Percentiles rank a stretch among this genome's conserved stretches.
Conservation (phyloP, 2,888 invertebrate species). For the Dasypogon diadema region DNA sequence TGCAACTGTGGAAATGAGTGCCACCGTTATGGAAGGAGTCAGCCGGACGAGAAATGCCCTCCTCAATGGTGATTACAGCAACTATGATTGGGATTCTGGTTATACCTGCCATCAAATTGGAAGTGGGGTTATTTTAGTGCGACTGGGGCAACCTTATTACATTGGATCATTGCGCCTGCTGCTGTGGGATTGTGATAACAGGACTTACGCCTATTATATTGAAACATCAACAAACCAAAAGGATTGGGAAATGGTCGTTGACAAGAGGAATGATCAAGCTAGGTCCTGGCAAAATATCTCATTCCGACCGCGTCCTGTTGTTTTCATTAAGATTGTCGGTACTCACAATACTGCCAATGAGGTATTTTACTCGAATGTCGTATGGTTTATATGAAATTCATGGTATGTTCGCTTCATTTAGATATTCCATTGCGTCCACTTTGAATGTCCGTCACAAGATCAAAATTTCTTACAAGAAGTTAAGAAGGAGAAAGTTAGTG, state of each 20-base stretch:
- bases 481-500: background rate
- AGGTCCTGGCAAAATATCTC: slow-evolving; percentile 94
- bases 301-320: slow-evolving; percentile 87
- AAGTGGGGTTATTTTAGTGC: slow-evolving; percentile 93
- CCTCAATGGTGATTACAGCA: slow-evolving; percentile 92
- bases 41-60: slow-evolving; percentile 92
- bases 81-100: slow-evolving; percentile 99
- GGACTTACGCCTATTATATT: slow-evolving; percentile 95
- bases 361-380: too few species aligned
- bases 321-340: slow-evolving; percentile 95
- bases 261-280: slow-evolving; percentile 86
- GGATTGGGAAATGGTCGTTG: slow-evolving; percentile 92
- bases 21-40: slow-evolving; percentile 96
- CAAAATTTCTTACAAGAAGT: slow-evolving; percentile 59
- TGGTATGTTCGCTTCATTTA: slow-evolving; percentile 64
- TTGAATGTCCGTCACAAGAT: slow-evolving; percentile 90
- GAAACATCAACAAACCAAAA: slow-evolving; percentile 93
- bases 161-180: slow-evolving; percentile 90
- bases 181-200: slow-evolving; percentile 97
- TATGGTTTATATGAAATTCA: slow-evolving; percentile 33
- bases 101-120: slow-evolving; percentile 98
- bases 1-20: slow-evolving; percentile 89
- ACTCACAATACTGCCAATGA: slow-evolving; percentile 98
- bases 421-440: slow-evolving; percentile 98
- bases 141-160: slow-evolving; percentile 94